These are phyloP conservation scores for Dolichoris vasculosae DNA, from an alignment of 1,140 invertebrate genomes.

Conservation along the genomic window DNA sequence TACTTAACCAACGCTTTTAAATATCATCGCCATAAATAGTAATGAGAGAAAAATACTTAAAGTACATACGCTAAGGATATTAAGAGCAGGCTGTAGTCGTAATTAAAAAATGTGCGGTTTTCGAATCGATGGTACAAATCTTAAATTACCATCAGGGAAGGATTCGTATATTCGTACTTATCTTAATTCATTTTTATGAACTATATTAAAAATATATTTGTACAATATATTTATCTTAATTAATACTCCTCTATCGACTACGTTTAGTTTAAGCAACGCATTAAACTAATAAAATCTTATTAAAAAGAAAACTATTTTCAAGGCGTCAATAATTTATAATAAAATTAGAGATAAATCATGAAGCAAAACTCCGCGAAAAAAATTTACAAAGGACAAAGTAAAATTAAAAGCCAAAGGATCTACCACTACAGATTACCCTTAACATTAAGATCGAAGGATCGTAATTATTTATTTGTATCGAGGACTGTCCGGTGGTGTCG, in stretches of 20 bases:
- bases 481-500: conserved; percentile 72
- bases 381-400: neutral
- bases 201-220: neutral
- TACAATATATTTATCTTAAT: neutral
- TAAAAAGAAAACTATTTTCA: neutral
- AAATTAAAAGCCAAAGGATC: neutral
- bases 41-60: conserved; percentile 46
- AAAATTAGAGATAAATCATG: neutral
- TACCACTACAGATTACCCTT: neutral
- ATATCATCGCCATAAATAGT: conserved; percentile 8
- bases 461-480: conserved; percentile 69
- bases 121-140: neutral
- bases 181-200: neutral
- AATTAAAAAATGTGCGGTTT: conserved; percentile 23
- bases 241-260: neutral
- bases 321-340: conserved; percentile 14
- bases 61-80: conserved; percentile 8
- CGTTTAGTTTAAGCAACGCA: neutral
- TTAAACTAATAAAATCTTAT: neutral
- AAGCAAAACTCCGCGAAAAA: no score
- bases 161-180: neutral
- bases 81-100: conserved; percentile 2
- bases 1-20: conserved; percentile 22
- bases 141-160: neutral
- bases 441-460: neutral